Evolutionary conservation across 2,797 vertebrate genomes (phyloP).

Genomic region (Microchirus variegatus): DNA sequence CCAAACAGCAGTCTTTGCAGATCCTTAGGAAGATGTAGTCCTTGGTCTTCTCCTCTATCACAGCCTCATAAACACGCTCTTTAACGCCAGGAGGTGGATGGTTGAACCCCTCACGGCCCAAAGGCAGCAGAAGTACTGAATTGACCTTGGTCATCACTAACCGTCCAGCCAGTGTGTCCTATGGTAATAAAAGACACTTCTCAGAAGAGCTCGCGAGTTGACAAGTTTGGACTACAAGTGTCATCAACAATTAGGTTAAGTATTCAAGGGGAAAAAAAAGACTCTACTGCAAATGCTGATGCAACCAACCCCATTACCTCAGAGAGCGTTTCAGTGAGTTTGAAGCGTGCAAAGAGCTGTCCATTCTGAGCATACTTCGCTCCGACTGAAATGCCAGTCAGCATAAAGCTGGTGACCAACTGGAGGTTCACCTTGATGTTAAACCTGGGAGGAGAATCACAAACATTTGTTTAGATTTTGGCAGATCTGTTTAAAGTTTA

Average conservation of each 20-base stretch:
- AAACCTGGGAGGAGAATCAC: slow-evolving; percentile 83
- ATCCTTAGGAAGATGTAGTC: slow-evolving; percentile 98
- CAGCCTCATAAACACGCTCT: slow-evolving; percentile 96
- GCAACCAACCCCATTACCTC: slow-evolving; percentile 75
- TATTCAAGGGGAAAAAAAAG: not conserved
- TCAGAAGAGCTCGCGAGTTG: not conserved
- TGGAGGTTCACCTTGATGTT: slow-evolving; percentile 99
- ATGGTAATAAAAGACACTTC: not conserved
- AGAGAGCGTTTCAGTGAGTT: slow-evolving; percentile 96
- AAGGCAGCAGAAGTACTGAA: slow-evolving; percentile 93
- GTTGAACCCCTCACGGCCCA: slow-evolving; percentile 88
- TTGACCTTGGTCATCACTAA: slow-evolving; percentile 99
- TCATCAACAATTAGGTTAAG: not conserved
- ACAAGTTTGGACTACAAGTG: not conserved
- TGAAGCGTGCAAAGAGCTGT: slow-evolving; percentile 98
- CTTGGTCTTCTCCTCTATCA: slow-evolving; percentile 99
- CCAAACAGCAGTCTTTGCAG: slow-evolving; percentile 95
- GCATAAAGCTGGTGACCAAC: slow-evolving; percentile 98
- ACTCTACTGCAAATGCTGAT: not conserved
- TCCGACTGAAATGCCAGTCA: slow-evolving; percentile 97
- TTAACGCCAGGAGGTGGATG: slow-evolving; percentile 92
- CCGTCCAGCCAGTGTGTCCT: slow-evolving; percentile 95
- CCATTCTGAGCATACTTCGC: slow-evolving; percentile 98
- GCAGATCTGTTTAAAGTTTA: not conserved
- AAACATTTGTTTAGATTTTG: slow-evolving; percentile 16